Evolutionary conservation across 1,140 invertebrate genomes (phyloP).

Genomic region (Chionoecetes opilio): DNA sequence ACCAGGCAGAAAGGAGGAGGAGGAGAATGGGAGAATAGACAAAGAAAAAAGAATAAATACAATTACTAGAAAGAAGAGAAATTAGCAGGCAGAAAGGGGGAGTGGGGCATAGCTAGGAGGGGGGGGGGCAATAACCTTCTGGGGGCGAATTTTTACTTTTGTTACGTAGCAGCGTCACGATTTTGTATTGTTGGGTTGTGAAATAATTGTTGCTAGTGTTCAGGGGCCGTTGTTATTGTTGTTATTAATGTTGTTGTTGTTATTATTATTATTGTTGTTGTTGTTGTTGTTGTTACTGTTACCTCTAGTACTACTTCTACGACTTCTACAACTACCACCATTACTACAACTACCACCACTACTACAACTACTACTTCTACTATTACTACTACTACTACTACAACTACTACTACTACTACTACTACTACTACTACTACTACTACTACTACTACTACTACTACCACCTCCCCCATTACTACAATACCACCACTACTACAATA

Average conservation of each 20-base stretch:
- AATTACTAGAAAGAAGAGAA: too few species aligned
- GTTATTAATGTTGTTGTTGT: background rate
- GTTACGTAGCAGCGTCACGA: too few species aligned
- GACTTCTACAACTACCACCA: background rate
- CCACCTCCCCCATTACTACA: background rate
- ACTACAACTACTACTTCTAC: background rate
- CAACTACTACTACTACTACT: background rate
- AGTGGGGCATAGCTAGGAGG: too few species aligned
- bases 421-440: conserved; percentile 1
- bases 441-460: background rate
- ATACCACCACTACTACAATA: too few species aligned
- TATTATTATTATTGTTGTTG: background rate
- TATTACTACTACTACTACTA: background rate
- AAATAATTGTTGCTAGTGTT: background rate
- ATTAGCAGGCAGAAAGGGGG: too few species aligned
- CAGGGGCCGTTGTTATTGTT: background rate
- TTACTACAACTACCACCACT: background rate
- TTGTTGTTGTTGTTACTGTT: background rate
- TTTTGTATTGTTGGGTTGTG: background rate
- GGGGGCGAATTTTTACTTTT: too few species aligned
- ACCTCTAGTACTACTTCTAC: background rate
- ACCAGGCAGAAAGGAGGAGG: too few species aligned
- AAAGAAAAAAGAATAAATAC: too few species aligned
- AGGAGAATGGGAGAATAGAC: too few species aligned
- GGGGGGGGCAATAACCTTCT: too few species aligned